These are phyloP conservation scores for Acleris sparsana DNA, from an alignment of 2,888 invertebrate genomes.

Conservation along the genomic window DNA sequence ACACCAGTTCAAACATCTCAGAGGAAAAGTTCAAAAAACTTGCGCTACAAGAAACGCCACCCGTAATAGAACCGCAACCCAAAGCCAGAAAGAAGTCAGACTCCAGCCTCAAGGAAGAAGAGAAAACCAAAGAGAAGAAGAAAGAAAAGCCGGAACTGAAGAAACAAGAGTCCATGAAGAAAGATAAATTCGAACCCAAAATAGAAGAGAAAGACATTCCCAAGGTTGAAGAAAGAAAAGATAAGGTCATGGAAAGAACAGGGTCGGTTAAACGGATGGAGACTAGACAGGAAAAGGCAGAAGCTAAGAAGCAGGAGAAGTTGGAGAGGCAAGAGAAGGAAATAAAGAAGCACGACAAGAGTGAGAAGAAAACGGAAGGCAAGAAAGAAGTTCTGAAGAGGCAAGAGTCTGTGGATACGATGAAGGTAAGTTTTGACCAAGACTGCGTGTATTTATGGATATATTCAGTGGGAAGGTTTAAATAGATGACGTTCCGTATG, in stretches of 20 bases:
- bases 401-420: constrained; percentile 67
- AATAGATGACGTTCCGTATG: too few species aligned
- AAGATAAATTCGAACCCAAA: constrained; percentile 52
- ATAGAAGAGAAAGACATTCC: constrained; percentile 56
- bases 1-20: constrained; percentile 50
- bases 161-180: constrained; percentile 52
- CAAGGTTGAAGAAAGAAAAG: constrained; percentile 51
- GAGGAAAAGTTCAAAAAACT: constrained; percentile 58
- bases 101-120: constrained; percentile 73
- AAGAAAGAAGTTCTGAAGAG: constrained; percentile 54
- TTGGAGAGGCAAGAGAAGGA: constrained; percentile 64
- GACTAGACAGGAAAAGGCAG: constrained; percentile 64
- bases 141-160: constrained; percentile 60
- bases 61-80: constrained; percentile 48
- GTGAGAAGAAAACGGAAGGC: constrained; percentile 41
- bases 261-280: constrained; percentile 48
- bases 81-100: constrained; percentile 74
- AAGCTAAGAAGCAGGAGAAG: constrained; percentile 51
- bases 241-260: constrained; percentile 34
- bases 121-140: constrained; percentile 61
- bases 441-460: background rate
- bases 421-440: constrained; percentile 54
- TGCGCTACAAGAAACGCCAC: constrained; percentile 27
- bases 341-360: constrained; percentile 47
- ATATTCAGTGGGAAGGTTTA: too few species aligned